A percentile compares a stretch with the other conserved stretches of the same genome.
Conservation (phyloP, 1,140 invertebrate species). For the Vollenhovia emeryi region DNA sequence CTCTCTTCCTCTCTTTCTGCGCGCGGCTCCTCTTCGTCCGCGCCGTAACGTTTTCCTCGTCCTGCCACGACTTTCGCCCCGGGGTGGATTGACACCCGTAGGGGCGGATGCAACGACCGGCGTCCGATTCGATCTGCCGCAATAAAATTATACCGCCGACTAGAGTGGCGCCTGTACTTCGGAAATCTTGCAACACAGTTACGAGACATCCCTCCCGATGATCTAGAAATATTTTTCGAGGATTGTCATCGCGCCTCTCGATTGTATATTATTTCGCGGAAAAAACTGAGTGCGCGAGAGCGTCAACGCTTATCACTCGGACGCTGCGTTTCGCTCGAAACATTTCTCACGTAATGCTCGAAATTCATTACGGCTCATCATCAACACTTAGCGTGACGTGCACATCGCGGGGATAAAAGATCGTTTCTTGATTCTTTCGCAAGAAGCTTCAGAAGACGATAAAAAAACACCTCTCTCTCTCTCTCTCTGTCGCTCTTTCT, state of each 20-base stretch:
- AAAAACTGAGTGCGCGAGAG: not conserved
- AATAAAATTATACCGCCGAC: slow-evolving; percentile 62
- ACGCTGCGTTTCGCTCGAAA: not conserved
- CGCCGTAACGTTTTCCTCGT: slow-evolving; percentile 56
- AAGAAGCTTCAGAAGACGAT: not conserved
- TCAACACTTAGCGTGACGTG: not conserved
- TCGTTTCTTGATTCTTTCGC: slow-evolving; percentile 32
- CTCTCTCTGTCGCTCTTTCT: not conserved
- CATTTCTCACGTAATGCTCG: not conserved
- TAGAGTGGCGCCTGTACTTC: slow-evolving; percentile 45
- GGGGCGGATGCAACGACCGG: slow-evolving; percentile 56
- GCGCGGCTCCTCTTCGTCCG: slow-evolving; percentile 33
- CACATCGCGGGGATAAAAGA: not conserved
- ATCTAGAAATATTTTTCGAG: slow-evolving; percentile 17
- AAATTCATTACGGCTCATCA: slow-evolving; percentile 21
- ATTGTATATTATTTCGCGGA: not conserved
- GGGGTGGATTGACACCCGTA: slow-evolving; percentile 58
- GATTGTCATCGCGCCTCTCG: not conserved
- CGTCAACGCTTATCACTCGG: not conserved
- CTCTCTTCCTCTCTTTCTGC: slow-evolving; percentile 58
- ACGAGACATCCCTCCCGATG: not conserved
- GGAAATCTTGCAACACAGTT: slow-evolving; percentile 14
- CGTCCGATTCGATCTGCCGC: slow-evolving; percentile 55
- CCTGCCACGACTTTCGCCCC: slow-evolving; percentile 57
- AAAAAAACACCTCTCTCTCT: not conserved